Conservation (phyloP, 2,888 invertebrate species). For the Meta bourneti region DNA sequence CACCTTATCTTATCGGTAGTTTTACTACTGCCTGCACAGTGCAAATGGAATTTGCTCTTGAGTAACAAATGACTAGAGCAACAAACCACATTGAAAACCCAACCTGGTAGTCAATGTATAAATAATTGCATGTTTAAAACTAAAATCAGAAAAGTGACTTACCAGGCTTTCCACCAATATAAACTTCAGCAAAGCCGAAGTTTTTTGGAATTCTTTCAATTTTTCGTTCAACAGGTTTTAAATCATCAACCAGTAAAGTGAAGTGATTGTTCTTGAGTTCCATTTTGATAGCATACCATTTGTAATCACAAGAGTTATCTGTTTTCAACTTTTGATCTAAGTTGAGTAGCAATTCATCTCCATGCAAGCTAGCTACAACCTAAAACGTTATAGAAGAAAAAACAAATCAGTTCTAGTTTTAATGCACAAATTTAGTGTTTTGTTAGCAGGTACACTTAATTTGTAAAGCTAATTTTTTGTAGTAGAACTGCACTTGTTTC, state of each 20-base stretch:
- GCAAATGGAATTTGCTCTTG: no score
- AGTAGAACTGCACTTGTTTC: no score
- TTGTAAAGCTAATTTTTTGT: no score
- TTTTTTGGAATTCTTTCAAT: conserved; percentile 36
- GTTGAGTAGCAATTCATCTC: conserved; percentile 6
- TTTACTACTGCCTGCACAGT: no score
- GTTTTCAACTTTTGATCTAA: conserved; percentile 10
- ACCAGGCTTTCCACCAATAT: conserved; percentile 71
- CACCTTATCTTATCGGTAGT: no score
- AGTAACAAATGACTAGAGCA: no score
- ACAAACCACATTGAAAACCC: no score
- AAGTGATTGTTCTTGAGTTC: conserved; percentile 27
- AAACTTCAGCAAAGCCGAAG: conserved; percentile 62
- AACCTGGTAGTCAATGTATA: neutral
- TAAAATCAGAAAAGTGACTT: neutral
- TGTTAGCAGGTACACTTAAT: no score
- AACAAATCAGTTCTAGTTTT: no score
- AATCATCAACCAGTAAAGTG: conserved; percentile 42
- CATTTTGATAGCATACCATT: conserved; percentile 57
- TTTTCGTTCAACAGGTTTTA: conserved; percentile 41
- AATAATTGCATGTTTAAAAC: neutral
- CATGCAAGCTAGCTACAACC: conserved; percentile 47
- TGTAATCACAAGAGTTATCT: conserved; percentile 44
- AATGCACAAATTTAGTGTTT: no score
- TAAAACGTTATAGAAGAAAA: neutral